Conservation (phyloP, 2,888 invertebrate species). For the Amphipoea lucens region DNA sequence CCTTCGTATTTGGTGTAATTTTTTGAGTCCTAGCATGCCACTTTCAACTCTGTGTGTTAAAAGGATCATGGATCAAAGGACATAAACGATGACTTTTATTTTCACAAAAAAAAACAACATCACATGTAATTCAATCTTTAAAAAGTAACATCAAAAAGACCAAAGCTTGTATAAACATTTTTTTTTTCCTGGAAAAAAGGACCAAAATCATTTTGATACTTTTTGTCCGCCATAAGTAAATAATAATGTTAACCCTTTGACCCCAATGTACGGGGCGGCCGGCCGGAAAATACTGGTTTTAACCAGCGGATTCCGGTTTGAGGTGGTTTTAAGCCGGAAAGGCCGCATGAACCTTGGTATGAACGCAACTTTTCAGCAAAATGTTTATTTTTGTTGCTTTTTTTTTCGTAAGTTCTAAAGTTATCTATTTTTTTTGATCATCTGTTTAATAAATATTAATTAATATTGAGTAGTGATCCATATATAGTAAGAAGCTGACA, state of each 20-base stretch:
- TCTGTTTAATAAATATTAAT: neutral
- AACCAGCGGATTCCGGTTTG: constrained; percentile 73
- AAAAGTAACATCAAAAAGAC: constrained; percentile 28
- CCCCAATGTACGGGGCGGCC: constrained; percentile 63
- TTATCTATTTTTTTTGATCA: neutral
- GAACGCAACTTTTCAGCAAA: constrained; percentile 10
- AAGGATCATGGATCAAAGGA: neutral
- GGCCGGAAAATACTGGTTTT: constrained; percentile 76
- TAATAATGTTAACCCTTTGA: constrained; percentile 72
- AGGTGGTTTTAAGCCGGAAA: constrained; percentile 61
- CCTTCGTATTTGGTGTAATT: no score
- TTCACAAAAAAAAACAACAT: neutral
- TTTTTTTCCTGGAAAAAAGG: constrained; percentile 37
- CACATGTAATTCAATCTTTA: constrained; percentile 9
- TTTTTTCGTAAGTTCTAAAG: neutral
- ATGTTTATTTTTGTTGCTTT: constrained; percentile 6
- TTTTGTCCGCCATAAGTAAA: constrained; percentile 66
- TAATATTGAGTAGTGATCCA: neutral
- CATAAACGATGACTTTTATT: neutral
- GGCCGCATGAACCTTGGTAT: constrained; percentile 22
- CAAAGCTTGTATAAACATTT: constrained; percentile 23
- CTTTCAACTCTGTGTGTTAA: neutral
- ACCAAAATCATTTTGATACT: constrained; percentile 30
- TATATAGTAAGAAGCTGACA: neutral
- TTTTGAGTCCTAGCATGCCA: neutral